Evolutionary conservation across 2,113 vertebrate genomes (phyloP), one percentile per base, ranked within the genome.

Genomic region (Triplophysa dalaica): DNA sequence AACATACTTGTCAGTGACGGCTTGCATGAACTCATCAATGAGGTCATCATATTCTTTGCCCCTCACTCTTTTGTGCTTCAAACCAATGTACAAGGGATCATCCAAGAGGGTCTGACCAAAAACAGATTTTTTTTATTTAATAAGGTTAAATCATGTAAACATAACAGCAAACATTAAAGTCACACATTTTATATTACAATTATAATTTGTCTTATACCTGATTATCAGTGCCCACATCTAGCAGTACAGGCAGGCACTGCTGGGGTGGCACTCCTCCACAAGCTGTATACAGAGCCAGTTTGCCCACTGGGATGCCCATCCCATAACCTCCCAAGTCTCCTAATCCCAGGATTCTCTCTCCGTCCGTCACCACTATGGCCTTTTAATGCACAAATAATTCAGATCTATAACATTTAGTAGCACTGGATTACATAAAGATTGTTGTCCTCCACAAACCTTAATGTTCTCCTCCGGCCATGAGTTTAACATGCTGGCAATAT

Each of bases 221-320:
- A 0, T 99, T 99, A 91, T 99, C 94, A 4, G 97, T 99, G 89
- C 98, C 97, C 2, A 98, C 96, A n/a, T 99, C 98, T 83, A 99
- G 92, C 68, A 99, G 92, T 56, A 98, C 96, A 2, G 98, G 98
- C 29, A 99, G 96, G 84, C 97, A 99, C 58, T 97, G 95, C 70
- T 97, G 95, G 0, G 97, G 97, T 33, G 85, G 86, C 26, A 99
- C 95, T 1, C 97, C 97, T 24, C 97, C 96, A 3, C 97, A 99
- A 0, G 97, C 97, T 0, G 98, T 99, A 91, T 99, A 99, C 56
- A 99, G 93, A 33, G 97, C 97, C 80, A 99, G 93, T 81, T 99
- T 99, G 65, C 98, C 98, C 7, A 98, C 96, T 0, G 97, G 98
- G 76, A 99, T 99, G 6, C 97, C 98, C 98, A 99, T 99, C 58